A percentile compares a stretch with the other conserved stretches of the same genome.
phyloP scores from a whole-genome alignment of 2,797 vertebrate species.

The Tenualosa thibaudeaui region DNA sequence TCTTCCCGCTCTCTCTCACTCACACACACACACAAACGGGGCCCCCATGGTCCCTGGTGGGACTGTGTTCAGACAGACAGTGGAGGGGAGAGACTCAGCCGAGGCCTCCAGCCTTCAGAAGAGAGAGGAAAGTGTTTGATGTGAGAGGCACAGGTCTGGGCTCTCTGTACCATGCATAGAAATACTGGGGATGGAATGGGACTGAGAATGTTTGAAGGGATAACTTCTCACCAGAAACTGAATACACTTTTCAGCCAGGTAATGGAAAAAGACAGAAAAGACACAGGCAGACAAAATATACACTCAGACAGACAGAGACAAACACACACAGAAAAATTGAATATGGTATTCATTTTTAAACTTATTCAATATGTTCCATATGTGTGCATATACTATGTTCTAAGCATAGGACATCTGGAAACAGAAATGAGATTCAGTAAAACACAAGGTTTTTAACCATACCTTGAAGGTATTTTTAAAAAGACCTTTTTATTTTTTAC shows the following conservation, averaged over 20 bases:
- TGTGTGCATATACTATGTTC: neutral
- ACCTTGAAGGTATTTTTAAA: neutral
- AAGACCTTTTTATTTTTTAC: neutral
- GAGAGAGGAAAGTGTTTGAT: neutral
- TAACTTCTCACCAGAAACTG: neutral
- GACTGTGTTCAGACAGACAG: neutral
- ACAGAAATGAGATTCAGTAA: neutral
- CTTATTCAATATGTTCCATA: neutral
- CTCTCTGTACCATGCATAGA: neutral
- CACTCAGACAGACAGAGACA: neutral
- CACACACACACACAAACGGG: neutral
- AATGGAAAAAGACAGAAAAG: neutral
- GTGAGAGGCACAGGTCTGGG: neutral
- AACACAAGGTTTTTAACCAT: neutral
- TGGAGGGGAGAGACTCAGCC: neutral
- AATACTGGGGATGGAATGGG: neutral
- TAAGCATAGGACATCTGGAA: neutral
- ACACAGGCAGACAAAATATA: neutral
- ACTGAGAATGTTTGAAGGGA: neutral
- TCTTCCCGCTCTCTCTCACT: neutral
- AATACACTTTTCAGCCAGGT: neutral
- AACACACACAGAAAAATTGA: neutral
- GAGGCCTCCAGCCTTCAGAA: neutral
- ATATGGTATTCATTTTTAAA: neutral
- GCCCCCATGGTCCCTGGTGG: neutral